Base-by-base conservation (phyloP, 2,888 invertebrate genomes). In the Lacanobia wlatinum region DNA sequence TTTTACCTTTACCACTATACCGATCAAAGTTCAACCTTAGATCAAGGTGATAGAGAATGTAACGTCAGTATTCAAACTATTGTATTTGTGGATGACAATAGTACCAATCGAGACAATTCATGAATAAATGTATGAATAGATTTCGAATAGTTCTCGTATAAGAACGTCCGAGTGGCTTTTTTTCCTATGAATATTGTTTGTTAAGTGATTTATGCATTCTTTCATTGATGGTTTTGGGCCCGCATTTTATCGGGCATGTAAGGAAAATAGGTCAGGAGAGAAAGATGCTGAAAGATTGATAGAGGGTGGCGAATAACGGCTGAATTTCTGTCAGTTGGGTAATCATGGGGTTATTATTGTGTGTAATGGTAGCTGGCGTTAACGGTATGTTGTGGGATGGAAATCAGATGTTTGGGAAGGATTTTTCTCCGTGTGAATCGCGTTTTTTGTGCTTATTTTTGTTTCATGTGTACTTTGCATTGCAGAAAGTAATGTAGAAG, bases 61-160 rank as follows among this genome's bases (percentile, higher is more conserved):
- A 1, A n/a, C 8, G 28, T 21, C 12, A 0, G 73, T 56, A 64
- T 72, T 61, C 1, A 61, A 72, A 73, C 61, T 34, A 48, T 80
- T 80, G 86, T 71, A 63, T 71, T 68, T 69, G 48, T 69, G 71
- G 77, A 84, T 78, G 84, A 87, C 86, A 88, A 88, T 87, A 78
- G 84, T 83, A 82, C 80, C 88, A 87, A 86, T 86, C 79, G 83
- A 84, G 84, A 84, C 84, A 84, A 84, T 83, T 84, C 86, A 87
- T 88, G 86, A 87, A 88, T 88, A 85, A 78, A 88, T 88, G 87
- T 84, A 88, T 88, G 88, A 87, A 87, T 83, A 85, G 85, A 80
- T 87, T 84, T 84, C 28, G 80, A 88, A 88, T 84, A 83, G 84
- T 87, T 84, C 73, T 80, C 61, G 65, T 58, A 74, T 66, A 77